Base-by-base conservation (phyloP, 2,113 vertebrate genomes). In the Dipodomys stephensi region DNA sequence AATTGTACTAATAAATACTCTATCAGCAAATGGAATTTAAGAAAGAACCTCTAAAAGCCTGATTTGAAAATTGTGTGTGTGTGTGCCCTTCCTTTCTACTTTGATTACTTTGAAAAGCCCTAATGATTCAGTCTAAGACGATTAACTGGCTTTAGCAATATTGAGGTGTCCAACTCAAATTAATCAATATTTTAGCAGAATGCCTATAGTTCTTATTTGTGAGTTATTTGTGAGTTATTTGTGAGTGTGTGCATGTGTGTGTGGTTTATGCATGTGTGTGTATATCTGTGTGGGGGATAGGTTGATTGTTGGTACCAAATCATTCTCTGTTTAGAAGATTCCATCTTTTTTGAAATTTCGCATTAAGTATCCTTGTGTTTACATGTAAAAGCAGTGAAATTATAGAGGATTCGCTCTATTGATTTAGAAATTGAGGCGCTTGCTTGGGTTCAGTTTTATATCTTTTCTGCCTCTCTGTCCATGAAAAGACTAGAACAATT, bases 1-100 rank as follows among this genome's bases (percentile, higher is more conserved):
- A 83, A 46, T 44, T 83, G 23, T 86, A 53, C 93, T 96, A 92
- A 96, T 92, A 90, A 96, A 93, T 69, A 95, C 22, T 87, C 27
- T 67, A 82, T 80, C 71, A 92, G 85, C 88, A 95, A 93, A 67
- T 88, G 79, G 62, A 77, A 78, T 95, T 96, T 35, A 44, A 73
- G 83, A 83, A 68, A 19, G 64, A 86, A 82, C 39, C 62, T 93
- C 78, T 83, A 49, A 88, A 96, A 90, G 87, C 82, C 71, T 88
- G 90, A 94, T 91, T 86, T 80, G 64, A 88, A 83, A 91, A 62
- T 71, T 69, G 22, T 94, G 35, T 85, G 53, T 57, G 53, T 57
- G 53, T 57, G 53, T 57, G 53, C 19, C 20, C 57, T 91, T 83
- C 27, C 46, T 89, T 85, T 60, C 94, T 96, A 79, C 35, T 88